These are phyloP conservation scores for Ceyx margarethae DNA, from an alignment of 2,113 vertebrate species.

Conservation along the genomic window DNA sequence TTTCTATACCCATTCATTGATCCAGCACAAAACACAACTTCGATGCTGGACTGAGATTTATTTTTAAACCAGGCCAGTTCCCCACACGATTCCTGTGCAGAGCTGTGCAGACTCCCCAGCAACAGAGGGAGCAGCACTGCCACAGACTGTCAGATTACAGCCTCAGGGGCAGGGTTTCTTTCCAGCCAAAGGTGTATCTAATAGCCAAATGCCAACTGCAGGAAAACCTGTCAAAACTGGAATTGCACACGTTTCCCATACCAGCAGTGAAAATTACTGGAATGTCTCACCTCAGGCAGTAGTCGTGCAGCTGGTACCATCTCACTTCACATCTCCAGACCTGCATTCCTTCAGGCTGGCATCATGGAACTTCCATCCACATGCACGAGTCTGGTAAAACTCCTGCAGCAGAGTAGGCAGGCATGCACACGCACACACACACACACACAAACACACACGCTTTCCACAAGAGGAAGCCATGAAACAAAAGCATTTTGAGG, in stretches of 20 bases:
- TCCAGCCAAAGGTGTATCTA: not conserved
- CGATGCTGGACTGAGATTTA: not conserved
- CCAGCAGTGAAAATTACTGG: not conserved
- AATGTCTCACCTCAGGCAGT: not conserved
- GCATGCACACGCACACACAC: fast-evolving
- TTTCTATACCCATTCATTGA: not conserved
- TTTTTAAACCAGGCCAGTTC: not conserved
- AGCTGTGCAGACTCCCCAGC: not conserved
- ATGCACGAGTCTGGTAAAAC: not conserved
- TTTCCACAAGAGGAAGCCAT: not conserved
- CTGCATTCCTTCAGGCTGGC: not conserved
- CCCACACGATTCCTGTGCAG: fast-evolving
- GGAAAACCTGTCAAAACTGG: slow-evolving; percentile 30
- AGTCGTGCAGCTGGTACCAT: not conserved
- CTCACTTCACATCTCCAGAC: not conserved
- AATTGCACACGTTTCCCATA: not conserved
- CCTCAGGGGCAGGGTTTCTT: not conserved
- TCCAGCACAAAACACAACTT: not conserved
- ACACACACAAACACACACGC: too few species aligned
- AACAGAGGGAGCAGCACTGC: not conserved
- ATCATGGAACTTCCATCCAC: not conserved
- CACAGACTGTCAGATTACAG: not conserved
- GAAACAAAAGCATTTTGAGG: not conserved
- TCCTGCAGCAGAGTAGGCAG: not conserved
- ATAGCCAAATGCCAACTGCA: not conserved